phyloP scores from a whole-genome alignment of 2,113 vertebrate genomes.

The Australoheros scitulus region DNA sequence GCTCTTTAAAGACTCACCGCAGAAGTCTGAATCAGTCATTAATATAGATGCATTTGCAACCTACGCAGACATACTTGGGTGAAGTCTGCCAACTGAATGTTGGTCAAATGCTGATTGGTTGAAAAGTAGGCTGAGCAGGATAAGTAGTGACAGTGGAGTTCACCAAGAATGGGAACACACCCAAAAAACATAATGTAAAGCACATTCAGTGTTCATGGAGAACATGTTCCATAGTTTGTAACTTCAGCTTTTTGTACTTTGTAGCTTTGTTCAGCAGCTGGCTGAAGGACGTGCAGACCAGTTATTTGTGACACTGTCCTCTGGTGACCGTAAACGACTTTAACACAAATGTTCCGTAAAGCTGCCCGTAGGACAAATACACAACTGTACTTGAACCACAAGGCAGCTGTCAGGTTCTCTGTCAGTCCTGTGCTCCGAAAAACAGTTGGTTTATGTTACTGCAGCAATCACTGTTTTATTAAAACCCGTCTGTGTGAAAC shows the following conservation, averaged over 20 bases:
- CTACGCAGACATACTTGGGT: neutral
- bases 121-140: neutral
- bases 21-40: too few relatives aligned
- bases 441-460: neutral
- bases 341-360: too few relatives aligned
- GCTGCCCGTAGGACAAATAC: too few relatives aligned
- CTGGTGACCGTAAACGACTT: too few relatives aligned
- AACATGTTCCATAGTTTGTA: too few relatives aligned
- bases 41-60: neutral
- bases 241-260: too few relatives aligned
- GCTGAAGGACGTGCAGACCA: too few relatives aligned
- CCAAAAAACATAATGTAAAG: neutral
- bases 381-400: neutral
- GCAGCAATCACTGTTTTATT: neutral
- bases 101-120: neutral
- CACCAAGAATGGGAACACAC: neutral
- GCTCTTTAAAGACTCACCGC: too few relatives aligned
- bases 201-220: neutral
- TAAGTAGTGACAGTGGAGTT: too few relatives aligned
- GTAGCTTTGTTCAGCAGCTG: too few relatives aligned
- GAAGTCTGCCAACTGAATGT: neutral
- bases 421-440: neutral
- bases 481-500: neutral
- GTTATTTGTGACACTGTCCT: too few relatives aligned
- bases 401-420: neutral